Conservation (phyloP, 2,113 vertebrate genomes). For the Oceanodroma tethys region DNA sequence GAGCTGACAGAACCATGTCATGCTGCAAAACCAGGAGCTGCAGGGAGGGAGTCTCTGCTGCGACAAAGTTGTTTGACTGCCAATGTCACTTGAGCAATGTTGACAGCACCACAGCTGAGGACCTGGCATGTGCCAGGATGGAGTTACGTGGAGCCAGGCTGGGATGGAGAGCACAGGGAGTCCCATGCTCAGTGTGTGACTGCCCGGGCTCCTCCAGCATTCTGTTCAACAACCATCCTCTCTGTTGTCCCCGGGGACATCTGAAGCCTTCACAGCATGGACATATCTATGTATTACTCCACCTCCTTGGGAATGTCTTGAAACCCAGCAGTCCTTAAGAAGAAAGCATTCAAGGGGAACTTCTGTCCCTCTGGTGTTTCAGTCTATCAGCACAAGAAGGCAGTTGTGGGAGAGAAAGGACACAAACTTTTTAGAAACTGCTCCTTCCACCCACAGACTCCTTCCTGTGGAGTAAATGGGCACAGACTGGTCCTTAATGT, state of each 20-base stretch:
- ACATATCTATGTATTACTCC: background rate
- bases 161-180: background rate
- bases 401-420: background rate
- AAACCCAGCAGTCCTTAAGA: background rate
- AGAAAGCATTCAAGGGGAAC: background rate
- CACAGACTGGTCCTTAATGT: background rate
- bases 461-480: background rate
- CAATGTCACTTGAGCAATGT: background rate
- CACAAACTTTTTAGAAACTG: background rate
- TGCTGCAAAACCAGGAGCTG: background rate
- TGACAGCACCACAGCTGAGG: background rate
- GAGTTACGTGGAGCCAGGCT: background rate
- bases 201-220: fast-evolving
- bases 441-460: background rate
- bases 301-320: background rate
- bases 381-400: background rate
- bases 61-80: background rate
- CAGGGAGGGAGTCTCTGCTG: background rate
- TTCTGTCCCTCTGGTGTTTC: background rate
- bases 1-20: background rate
- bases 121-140: background rate
- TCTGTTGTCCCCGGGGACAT: background rate
- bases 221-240: background rate
- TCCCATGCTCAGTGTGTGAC: background rate
- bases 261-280: background rate